Evolutionary conservation across 2,888 invertebrate species (phyloP), one percentile per base, ranked within the genome.

Genomic region (Sipha maydis): DNA sequence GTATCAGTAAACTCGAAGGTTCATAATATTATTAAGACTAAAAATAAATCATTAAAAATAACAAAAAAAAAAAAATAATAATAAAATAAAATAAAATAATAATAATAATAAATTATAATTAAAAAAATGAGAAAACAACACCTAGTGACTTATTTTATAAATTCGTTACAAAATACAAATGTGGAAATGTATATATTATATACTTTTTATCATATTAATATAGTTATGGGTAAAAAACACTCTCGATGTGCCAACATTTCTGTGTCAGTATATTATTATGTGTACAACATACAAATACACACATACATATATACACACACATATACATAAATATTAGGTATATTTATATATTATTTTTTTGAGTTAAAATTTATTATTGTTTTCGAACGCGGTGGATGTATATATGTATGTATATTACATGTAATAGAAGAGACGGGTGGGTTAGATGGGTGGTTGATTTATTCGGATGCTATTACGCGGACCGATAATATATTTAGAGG

Each of bases 151-250:
- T 84, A 84, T 83, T 73, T 56, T 75, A 82, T 82, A 88, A 88
- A 88, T 82, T 88, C 88, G 80, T 88, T 88, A 88, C 82, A 73
- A 86, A 80, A 80, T 85, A 85, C 78, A 73, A 80, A 88, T 67
- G 69, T 69, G 48, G 77, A 69, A 69, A 85, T 9, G 28, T 69
- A 38, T 31, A 38, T 7, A 34, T 34, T 28, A n/a, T 69, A 69
- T n/a, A 69, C 61, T 25, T 61, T 4, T 25, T 25, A 4, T 25
- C 28, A 25, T 69, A 28, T 28, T n/a, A 9, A 28, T 69, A 69
- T 69, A 69, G 0, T 14, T 71, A 71, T 17, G 28, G 28, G 71
- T 71, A 31, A 71, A n/a, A 61, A 71, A 31, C 71, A 71, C 71
- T 28, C 31, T 71, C 71, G 28, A 31, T 54, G 69, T 48, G 71